Evolutionary conservation across 2,888 invertebrate species (phyloP), one percentile per base, ranked within the genome.

Genomic region (Tolmerus cingulatus): DNA sequence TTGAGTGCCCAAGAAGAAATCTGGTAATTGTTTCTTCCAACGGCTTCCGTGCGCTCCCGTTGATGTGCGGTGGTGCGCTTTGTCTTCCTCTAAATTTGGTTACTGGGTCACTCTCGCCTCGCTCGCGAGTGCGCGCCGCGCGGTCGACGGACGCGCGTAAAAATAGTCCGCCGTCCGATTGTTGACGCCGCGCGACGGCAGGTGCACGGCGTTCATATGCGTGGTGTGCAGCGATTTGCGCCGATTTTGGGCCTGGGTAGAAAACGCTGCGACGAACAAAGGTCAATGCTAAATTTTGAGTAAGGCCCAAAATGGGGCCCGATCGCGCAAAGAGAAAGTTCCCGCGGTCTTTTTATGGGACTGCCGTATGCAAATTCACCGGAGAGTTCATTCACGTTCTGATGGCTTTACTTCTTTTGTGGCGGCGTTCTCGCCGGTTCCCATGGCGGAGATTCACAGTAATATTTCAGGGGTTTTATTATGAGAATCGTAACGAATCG

Each of bases 31-130:
- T 51, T 51, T 51, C 51, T 51, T n/a, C 51, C 51, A 51, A 51
- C 51, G 51, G 51, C 51, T 51, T 51, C 51, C n/a, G 27, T 7
- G 34, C 74, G 81, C 81, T 82, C 57, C 51, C 37, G 34, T 37
- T 51, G 57, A n/a, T 82, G 23, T 66, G 57, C 57, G 19, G 19
- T 19, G 23, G 43, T 46, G 46, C 79, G 27, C 79, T n/a, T 27
- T 51, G 79, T 51, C 79, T 51, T 51, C 79, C 23, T 82, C 82
- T 82, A 82, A 51, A 82, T 82, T 82, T 82, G 82, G 82, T 57
- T 82, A 82, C 82, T 82, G 51, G 66, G 82, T 82, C 82, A 82
- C 82, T 82, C 57, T 82, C 82, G 34, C 55, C 66, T 82, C 82
- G 34, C 34, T 82, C 9, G 82, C 76, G 7, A 34, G 34, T 76